A percentile compares a stretch with the other conserved stretches of the same genome.
phyloP scores from a whole-genome alignment of 2,113 vertebrate genomes.

The Emydura subglobosa region DNA sequence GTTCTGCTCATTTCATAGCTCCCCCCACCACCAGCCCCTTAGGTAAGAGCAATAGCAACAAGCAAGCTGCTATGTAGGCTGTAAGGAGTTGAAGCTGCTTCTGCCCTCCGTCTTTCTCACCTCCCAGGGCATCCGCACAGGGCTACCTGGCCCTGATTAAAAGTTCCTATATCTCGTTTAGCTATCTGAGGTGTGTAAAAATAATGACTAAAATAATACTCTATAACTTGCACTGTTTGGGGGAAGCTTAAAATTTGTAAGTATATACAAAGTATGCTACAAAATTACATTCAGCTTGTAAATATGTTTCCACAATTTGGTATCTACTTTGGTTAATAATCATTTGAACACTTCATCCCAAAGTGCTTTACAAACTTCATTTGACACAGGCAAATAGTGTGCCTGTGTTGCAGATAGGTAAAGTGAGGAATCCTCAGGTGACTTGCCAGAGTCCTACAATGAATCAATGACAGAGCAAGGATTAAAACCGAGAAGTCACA shows the following conservation, averaged over 20 bases:
- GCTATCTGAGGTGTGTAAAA: neutral
- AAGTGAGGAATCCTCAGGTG: neutral
- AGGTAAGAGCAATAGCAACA: neutral
- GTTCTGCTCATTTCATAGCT: neutral
- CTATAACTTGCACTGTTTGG: neutral
- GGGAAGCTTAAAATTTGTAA: neutral
- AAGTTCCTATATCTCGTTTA: neutral
- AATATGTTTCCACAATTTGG: neutral
- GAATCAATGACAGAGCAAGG: neutral
- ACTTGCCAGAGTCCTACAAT: neutral
- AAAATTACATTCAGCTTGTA: neutral
- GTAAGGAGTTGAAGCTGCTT: neutral
- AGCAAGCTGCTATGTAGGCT: neutral
- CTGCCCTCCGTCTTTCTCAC: neutral
- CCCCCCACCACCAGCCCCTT: neutral
- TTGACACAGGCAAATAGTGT: neutral
- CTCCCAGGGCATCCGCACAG: fast-evolving
- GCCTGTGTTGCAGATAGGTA: neutral
- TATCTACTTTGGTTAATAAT: neutral
- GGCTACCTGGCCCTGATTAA: neutral
- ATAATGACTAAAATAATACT: neutral
- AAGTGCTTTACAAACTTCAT: neutral
- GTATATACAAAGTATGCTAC: neutral
- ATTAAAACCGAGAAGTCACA: neutral
- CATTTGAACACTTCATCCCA: neutral